A percentile compares a stretch with the other conserved stretches of the same genome.
Evolutionary conservation across 2,888 invertebrate species (phyloP).

Genomic region (Cephus rjabovi): DNA sequence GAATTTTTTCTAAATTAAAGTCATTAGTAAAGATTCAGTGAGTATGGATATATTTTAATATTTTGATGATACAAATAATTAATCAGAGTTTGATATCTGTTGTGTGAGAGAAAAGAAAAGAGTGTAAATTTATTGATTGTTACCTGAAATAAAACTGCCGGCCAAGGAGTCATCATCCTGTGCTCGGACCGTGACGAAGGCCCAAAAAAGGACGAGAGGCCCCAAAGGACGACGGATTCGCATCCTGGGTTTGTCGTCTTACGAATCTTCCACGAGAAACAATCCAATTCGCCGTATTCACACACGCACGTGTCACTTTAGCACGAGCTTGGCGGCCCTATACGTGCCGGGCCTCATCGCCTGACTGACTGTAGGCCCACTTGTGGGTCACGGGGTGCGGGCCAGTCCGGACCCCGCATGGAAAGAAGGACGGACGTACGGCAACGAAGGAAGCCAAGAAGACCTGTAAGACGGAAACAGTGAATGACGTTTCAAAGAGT

Average conservation of each 20-base stretch:
- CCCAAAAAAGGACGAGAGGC: constrained; percentile 41
- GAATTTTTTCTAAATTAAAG: not conserved
- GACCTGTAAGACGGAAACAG: constrained; percentile 27
- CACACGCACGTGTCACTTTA: constrained; percentile 35
- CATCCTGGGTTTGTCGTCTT: constrained; percentile 11
- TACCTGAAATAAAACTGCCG: constrained; percentile 86
- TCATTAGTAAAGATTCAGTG: not conserved
- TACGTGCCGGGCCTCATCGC: constrained; percentile 59
- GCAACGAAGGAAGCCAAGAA: constrained; percentile 35
- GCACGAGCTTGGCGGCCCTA: constrained; percentile 53
- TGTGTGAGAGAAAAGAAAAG: not conserved
- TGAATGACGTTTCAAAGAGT: constrained; percentile 3
- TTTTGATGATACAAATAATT: not conserved
- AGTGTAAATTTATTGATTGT: constrained; percentile 13
- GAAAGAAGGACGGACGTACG: constrained; percentile 18
- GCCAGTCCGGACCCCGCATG: constrained; percentile 26
- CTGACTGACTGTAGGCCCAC: constrained; percentile 55
- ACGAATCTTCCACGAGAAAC: constrained; percentile 7
- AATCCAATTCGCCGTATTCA: constrained; percentile 5
- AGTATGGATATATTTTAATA: not conserved
- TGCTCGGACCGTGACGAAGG: constrained; percentile 42
- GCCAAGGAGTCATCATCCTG: constrained; percentile 81
- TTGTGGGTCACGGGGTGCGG: constrained; percentile 63
- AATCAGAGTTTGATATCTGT: not conserved
- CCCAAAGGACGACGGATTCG: constrained; percentile 14